These are phyloP conservation scores for Doris montereyensis DNA, from an alignment of 2,888 invertebrate species.

Conservation along the genomic window DNA sequence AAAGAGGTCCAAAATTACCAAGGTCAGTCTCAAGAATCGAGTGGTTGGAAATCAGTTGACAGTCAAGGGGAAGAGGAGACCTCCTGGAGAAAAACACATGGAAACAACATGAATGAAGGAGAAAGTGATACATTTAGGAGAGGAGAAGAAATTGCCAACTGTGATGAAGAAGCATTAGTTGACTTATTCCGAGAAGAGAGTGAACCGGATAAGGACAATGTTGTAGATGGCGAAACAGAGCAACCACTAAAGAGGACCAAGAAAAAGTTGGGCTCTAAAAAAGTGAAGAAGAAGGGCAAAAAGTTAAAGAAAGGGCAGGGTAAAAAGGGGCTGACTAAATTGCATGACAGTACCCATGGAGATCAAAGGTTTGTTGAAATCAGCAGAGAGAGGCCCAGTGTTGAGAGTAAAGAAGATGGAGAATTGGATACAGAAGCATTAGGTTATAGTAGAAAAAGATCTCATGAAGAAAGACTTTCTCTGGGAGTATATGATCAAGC, in stretches of 20 bases:
- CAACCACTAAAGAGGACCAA: slow-evolving; percentile 32
- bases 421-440: slow-evolving; percentile 20
- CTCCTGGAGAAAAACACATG: neutral
- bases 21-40: neutral
- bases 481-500: neutral
- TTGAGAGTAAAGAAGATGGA: slow-evolving; percentile 28
- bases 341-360: neutral
- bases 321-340: slow-evolving; percentile 29
- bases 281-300: slow-evolving; percentile 35
- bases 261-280: slow-evolving; percentile 25
- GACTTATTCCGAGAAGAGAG: slow-evolving; percentile 34
- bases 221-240: slow-evolving; percentile 28
- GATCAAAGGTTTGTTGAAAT: slow-evolving; percentile 40
- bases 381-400: slow-evolving; percentile 24
- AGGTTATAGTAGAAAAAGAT: neutral
- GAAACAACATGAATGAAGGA: neutral
- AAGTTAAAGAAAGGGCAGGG: slow-evolving; percentile 34
- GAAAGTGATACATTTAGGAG: slow-evolving; percentile 1
- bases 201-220: slow-evolving; percentile 18
- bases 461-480: slow-evolving; percentile 8
- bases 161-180: slow-evolving; percentile 31
- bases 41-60: neutral
- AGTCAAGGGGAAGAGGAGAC: neutral
- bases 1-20: neutral
- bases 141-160: slow-evolving; percentile 27